Percentiles rank a stretch among this genome's conserved stretches.
Conservation (phyloP, 2,888 invertebrate species). For the Caenorhabditis doughertyi region DNA sequence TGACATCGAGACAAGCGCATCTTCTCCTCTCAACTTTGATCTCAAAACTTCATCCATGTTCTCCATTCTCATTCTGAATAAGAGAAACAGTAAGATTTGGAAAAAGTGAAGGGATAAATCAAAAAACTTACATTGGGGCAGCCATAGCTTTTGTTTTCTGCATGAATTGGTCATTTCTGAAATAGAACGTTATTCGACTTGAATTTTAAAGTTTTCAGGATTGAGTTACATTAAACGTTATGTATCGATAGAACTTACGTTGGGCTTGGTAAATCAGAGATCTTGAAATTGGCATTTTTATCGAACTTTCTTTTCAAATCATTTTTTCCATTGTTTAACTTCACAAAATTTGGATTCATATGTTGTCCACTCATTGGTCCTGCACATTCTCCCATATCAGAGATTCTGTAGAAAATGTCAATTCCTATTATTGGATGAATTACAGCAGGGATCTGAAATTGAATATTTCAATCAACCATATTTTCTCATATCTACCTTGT, state of each 20-base stretch:
- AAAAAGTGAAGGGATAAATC: not conserved
- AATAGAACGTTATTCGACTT: slow-evolving; percentile 2
- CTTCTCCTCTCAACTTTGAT: slow-evolving; percentile 65
- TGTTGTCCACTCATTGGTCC: slow-evolving; percentile 55
- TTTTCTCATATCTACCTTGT: slow-evolving; percentile 54
- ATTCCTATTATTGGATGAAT: slow-evolving; percentile 79
- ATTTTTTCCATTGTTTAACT: slow-evolving; percentile 44
- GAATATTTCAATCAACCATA: not conserved
- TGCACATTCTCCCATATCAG: slow-evolving; percentile 76
- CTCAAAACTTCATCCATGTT: slow-evolving; percentile 59
- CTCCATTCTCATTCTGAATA: slow-evolving; percentile 58
- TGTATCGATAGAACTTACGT: slow-evolving; percentile 9
- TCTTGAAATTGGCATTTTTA: slow-evolving; percentile 10
- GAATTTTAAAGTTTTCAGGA: not conserved
- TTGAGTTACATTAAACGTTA: not conserved
- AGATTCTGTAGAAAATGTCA: slow-evolving; percentile 77
- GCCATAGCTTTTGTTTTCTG: slow-evolving; percentile 46
- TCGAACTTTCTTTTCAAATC: slow-evolving; percentile 21
- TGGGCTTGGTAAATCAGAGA: slow-evolving; percentile 23
- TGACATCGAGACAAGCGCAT: slow-evolving; percentile 59
- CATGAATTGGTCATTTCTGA: slow-evolving; percentile 59
- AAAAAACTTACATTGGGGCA: slow-evolving; percentile 55
- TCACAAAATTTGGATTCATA: slow-evolving; percentile 62
- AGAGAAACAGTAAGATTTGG: not conserved
- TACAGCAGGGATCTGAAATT: slow-evolving; percentile 76